These are phyloP conservation scores for Dryocosmus kuriphilus DNA, from an alignment of 2,888 invertebrate species.

Conservation along the genomic window DNA sequence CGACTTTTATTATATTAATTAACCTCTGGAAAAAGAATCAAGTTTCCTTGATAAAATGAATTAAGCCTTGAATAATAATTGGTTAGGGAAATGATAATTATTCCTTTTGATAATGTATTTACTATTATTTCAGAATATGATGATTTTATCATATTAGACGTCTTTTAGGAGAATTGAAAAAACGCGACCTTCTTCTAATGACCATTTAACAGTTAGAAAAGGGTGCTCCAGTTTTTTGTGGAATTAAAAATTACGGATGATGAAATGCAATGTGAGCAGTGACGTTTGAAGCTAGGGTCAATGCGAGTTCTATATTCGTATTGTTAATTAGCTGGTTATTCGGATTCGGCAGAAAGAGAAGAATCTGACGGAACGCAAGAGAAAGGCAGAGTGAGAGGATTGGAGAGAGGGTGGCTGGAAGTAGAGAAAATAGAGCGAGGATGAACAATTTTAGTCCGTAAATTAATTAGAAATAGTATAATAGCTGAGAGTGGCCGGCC, in stretches of 20 bases:
- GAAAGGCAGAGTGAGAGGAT: conserved; percentile 13
- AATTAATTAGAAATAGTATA: conserved; percentile 71
- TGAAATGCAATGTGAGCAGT: not conserved
- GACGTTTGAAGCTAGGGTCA: not conserved
- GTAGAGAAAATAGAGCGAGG: conserved; percentile 36
- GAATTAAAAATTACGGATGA: not conserved
- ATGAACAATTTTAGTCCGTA: conserved; percentile 62
- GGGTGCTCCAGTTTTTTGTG: not conserved
- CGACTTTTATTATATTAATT: not conserved
- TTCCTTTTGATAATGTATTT: not conserved
- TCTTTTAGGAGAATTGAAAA: not conserved
- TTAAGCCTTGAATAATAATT: too few relatives aligned
- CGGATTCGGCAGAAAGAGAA: not conserved
- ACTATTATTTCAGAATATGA: not conserved
- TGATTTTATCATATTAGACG: not conserved
- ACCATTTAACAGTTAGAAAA: not conserved
- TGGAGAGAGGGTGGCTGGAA: conserved; percentile 24
- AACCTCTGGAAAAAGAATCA: not conserved
- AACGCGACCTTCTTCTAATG: not conserved
- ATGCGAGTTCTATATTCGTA: not conserved
- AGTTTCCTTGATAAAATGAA: not conserved
- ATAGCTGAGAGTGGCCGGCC: conserved; percentile 63
- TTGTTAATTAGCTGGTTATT: conserved; percentile 26
- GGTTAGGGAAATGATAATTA: not conserved
- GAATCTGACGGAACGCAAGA: not conserved